These are phyloP conservation scores for Caenorhabditis japonica DNA, from an alignment of 2,888 invertebrate species.

Conservation along the genomic window DNA sequence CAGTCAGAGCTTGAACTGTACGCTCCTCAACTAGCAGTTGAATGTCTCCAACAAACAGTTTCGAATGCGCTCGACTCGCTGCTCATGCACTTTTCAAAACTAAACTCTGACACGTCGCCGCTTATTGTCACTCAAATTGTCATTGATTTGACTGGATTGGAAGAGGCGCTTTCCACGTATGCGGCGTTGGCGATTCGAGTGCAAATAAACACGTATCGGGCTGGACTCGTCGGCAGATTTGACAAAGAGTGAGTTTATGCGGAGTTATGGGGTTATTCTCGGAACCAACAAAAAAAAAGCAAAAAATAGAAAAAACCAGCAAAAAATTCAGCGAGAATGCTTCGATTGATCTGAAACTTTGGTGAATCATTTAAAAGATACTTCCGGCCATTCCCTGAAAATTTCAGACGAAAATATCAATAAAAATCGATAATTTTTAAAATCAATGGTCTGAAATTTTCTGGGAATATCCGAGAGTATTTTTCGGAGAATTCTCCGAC, in stretches of 20 bases:
- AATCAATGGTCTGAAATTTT: too few species aligned
- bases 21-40: constrained; percentile 68
- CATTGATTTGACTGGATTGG: constrained; percentile 75
- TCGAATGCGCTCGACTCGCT: constrained; percentile 43
- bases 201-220: constrained; percentile 60
- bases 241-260: constrained; percentile 67
- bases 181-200: constrained; percentile 59
- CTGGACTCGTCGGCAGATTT: constrained; percentile 57
- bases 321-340: too few species aligned
- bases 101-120: constrained; percentile 43
- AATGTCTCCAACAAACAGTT: constrained; percentile 61
- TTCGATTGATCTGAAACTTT: too few species aligned
- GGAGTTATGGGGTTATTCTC: too few species aligned
- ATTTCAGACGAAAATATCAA: too few species aligned
- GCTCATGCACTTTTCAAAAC: constrained; percentile 38
- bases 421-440: too few species aligned
- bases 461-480: too few species aligned
- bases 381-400: too few species aligned
- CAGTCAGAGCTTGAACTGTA: constrained; percentile 74
- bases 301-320: too few species aligned
- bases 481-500: too few species aligned
- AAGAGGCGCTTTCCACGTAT: constrained; percentile 69
- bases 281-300: too few species aligned
- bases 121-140: constrained; percentile 69
- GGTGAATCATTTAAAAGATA: too few species aligned